phyloP scores from a whole-genome alignment of 2,888 invertebrate species.

The Aleiodes testaceus region DNA sequence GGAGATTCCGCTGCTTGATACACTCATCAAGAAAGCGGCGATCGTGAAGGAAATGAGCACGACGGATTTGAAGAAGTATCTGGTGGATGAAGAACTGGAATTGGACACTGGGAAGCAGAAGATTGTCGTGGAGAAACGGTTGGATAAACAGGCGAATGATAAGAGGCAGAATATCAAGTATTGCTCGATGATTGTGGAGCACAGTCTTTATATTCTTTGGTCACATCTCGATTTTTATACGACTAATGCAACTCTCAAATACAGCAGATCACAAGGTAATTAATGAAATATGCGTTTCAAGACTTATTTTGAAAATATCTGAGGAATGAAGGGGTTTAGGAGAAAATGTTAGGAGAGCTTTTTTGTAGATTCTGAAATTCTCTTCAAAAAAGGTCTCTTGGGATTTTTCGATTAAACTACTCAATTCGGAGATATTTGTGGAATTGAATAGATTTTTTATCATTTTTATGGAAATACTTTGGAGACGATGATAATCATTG shows the following conservation, averaged over 20 bases:
- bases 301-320: no score
- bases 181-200: constrained; percentile 81
- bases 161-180: constrained; percentile 78
- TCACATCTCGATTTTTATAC: constrained; percentile 83
- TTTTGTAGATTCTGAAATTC: not conserved
- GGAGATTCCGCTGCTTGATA: constrained; percentile 64
- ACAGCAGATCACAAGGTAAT: constrained; percentile 63
- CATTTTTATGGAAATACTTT: no score
- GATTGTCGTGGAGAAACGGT: constrained; percentile 71
- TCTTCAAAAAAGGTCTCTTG: no score
- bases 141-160: constrained; percentile 75
- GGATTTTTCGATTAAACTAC: no score
- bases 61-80: constrained; percentile 74
- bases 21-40: constrained; percentile 59
- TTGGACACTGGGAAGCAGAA: constrained; percentile 66
- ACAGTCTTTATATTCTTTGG: constrained; percentile 85
- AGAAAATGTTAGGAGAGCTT: not conserved
- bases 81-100: constrained; percentile 66
- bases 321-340: not conserved
- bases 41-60: constrained; percentile 73
- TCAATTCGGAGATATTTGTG: no score
- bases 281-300: no score
- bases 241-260: constrained; percentile 76
- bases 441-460: no score
- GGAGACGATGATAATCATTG: no score